phyloP scores from a whole-genome alignment of 2,797 vertebrate species.

The Propithecus perrieri region DNA sequence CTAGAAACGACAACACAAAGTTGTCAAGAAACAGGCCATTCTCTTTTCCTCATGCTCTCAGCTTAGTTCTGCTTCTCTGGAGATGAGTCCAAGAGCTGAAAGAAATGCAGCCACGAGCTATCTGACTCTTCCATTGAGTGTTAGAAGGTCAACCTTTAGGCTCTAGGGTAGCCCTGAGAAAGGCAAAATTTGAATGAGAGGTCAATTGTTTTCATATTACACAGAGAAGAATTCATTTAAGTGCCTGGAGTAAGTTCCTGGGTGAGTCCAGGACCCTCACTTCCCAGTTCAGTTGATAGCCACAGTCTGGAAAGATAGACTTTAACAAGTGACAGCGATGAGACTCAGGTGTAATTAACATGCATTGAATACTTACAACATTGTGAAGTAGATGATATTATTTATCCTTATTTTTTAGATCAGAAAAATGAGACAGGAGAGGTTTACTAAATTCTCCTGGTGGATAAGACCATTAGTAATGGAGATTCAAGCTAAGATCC shows the following conservation, averaged over 20 bases:
- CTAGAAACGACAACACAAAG: not conserved
- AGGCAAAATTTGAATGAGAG: not conserved
- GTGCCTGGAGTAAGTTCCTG: not conserved
- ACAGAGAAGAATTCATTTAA: not conserved
- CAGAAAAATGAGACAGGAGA: not conserved
- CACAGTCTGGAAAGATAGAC: not conserved
- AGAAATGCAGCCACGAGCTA: not conserved
- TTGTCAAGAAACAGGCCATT: not conserved
- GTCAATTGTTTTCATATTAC: not conserved
- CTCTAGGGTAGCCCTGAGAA: not conserved
- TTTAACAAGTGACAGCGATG: not conserved
- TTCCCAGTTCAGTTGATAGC: not conserved
- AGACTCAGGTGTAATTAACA: not conserved
- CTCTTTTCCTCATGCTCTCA: not conserved
- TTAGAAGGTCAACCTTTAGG: not conserved
- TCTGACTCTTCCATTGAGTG: not conserved
- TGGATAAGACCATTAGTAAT: not conserved
- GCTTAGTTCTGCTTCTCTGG: not conserved
- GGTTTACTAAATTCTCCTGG: not conserved
- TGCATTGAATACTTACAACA: not conserved
- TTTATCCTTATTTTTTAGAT: not conserved
- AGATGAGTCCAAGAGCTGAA: not conserved
- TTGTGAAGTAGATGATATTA: not conserved
- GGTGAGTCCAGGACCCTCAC: not conserved
- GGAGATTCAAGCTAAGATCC: not conserved